Conservation (phyloP, 1,140 invertebrate species). For the Pogonomyrmex barbatus region DNA sequence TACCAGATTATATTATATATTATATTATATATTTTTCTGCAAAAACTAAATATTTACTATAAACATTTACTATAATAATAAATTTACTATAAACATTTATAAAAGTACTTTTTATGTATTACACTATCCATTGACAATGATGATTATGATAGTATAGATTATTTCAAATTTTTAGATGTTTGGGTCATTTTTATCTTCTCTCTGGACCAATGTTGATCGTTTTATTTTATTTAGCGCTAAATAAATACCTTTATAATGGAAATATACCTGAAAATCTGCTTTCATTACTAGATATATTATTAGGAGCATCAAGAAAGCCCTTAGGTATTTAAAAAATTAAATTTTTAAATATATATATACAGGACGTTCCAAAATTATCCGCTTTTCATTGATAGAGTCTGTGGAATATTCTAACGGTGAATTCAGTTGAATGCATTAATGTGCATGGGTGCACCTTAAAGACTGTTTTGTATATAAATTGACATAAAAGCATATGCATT, state of each 20-base stretch:
- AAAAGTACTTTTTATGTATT: not conserved
- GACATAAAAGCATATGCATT: too few relatives aligned
- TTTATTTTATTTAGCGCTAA: constrained; percentile 84
- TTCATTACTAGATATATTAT: constrained; percentile 85
- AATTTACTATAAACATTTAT: constrained; percentile 22
- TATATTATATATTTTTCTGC: constrained; percentile 30
- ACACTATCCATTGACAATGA: not conserved
- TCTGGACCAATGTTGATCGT: constrained; percentile 86
- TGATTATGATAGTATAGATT: constrained; percentile 4
- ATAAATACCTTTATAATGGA: constrained; percentile 85
- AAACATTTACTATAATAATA: not conserved
- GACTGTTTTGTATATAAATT: too few relatives aligned
- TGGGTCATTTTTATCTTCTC: constrained; percentile 91
- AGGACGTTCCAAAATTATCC: too few relatives aligned
- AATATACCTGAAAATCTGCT: constrained; percentile 84
- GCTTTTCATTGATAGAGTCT: too few relatives aligned
- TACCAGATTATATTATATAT: constrained; percentile 44
- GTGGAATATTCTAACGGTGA: too few relatives aligned
- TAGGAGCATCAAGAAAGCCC: constrained; percentile 85
- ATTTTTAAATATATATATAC: not conserved
- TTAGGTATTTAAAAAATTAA: constrained; percentile 80
- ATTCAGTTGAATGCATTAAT: too few relatives aligned
- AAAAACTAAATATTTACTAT: not conserved
- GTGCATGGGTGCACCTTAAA: too few relatives aligned
- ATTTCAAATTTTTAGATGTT: constrained; percentile 85